Conservation (phyloP, 2,113 vertebrate genomes). For the Erinaceus europaeus region DNA sequence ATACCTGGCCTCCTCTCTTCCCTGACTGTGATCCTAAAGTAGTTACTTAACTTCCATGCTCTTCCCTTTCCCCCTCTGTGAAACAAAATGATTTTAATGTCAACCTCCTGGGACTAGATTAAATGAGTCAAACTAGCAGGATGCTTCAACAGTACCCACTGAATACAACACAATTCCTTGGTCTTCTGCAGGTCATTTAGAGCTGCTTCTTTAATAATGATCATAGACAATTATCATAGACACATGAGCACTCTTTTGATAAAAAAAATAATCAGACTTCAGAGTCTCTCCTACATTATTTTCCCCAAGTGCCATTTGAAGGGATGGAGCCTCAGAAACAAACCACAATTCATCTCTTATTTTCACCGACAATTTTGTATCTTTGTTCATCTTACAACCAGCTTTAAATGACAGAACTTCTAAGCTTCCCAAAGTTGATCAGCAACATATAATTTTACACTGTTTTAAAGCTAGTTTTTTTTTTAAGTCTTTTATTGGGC, state of each 20-base stretch:
- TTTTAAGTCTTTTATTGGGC: no score
- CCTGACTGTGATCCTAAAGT: not conserved
- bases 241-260: not conserved
- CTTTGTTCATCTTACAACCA: conserved; percentile 1
- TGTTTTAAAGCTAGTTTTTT: no score
- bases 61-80: not conserved
- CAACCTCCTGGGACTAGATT: not conserved
- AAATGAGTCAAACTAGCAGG: not conserved
- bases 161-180: not conserved
- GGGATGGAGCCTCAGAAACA: conserved; percentile 4
- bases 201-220: not conserved
- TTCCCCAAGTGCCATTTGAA: conserved; percentile 12
- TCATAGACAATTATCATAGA: not conserved
- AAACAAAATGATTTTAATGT: not conserved
- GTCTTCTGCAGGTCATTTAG: not conserved
- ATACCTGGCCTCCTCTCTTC: not conserved
- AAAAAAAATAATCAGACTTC: conserved; percentile 9
- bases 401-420: conserved; percentile 46
- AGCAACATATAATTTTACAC: no score
- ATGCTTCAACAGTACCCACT: not conserved
- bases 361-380: conserved; percentile 11
- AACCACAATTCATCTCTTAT: not conserved
- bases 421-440: conserved; percentile 25
- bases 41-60: not conserved
- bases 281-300: not conserved